phyloP scores from a whole-genome alignment of 92 coral and sea anemone species.

The Hydrozoanthus gracilis region DNA sequence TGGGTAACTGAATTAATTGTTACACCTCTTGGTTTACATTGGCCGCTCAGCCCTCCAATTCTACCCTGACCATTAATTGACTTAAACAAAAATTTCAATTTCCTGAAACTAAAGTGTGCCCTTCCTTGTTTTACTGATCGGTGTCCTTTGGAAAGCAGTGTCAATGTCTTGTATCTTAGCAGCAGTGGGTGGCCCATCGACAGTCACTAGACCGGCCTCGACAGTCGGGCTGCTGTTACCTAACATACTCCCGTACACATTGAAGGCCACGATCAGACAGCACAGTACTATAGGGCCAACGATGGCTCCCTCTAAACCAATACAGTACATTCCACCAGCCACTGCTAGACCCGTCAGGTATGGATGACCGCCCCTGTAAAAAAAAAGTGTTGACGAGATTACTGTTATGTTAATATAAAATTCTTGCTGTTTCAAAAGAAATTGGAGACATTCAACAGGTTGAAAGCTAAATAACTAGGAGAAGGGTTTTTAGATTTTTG shows the following conservation, averaged over 20 bases:
- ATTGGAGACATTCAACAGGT: not conserved
- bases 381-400: not conserved
- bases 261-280: slow-evolving; percentile 93
- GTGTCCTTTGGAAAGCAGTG: slow-evolving; percentile 8
- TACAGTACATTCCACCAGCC: slow-evolving; percentile 97
- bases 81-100: no score
- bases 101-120: not conserved
- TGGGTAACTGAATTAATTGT: no score
- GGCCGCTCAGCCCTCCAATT: no score
- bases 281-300: slow-evolving; percentile 98
- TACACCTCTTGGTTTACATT: no score
- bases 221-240: slow-evolving; percentile 70
- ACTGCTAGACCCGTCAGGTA: slow-evolving; percentile 98
- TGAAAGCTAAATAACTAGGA: not conserved
- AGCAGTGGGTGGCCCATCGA: slow-evolving; percentile 51
- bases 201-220: slow-evolving; percentile 60
- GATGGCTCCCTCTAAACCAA: slow-evolving; percentile 97
- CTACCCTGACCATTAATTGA: no score
- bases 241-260: slow-evolving; percentile 88
- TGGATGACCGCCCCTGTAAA: slow-evolving; percentile 93
- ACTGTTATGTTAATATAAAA: not conserved
- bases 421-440: not conserved
- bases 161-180: slow-evolving; percentile 22
- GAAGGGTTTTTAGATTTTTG: no score
- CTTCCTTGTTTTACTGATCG: slow-evolving; percentile 1